These are phyloP conservation scores for Colinus virginianus DNA, from an alignment of 2,113 vertebrate genomes.

Conservation along the genomic window DNA sequence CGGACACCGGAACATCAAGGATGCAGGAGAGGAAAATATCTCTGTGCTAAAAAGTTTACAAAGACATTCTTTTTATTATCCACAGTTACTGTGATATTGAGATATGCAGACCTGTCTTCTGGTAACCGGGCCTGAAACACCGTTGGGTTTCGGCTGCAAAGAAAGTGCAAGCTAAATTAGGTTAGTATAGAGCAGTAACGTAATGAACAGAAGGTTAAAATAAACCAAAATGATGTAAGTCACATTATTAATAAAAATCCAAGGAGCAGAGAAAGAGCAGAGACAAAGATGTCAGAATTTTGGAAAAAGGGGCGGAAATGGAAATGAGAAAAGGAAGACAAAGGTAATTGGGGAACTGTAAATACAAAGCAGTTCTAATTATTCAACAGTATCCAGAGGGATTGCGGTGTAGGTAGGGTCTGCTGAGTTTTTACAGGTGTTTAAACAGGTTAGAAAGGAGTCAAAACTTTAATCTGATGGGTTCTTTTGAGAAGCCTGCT, in stretches of 20 bases:
- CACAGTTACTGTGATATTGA: neutral
- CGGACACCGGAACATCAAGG: neutral
- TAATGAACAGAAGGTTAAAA: neutral
- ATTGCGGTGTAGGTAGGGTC: neutral
- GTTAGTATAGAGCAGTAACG: neutral
- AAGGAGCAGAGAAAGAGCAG: neutral
- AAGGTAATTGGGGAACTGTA: neutral
- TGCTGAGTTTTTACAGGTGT: constrained; percentile 6
- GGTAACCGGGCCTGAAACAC: neutral
- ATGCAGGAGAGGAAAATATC: neutral
- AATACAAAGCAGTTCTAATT: neutral
- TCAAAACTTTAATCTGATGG: neutral
- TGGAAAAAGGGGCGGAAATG: neutral
- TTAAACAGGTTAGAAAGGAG: constrained; percentile 38
- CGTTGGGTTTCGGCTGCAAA: neutral
- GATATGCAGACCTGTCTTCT: neutral
- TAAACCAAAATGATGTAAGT: constrained; percentile 13
- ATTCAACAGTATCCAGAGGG: neutral
- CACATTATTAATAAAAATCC: neutral
- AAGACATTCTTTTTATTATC: neutral
- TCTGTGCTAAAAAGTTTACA: neutral
- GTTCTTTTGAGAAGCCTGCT: constrained; percentile 8
- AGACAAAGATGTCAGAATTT: neutral
- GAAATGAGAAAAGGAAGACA: neutral
- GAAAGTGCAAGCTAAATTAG: neutral